Evolutionary conservation across 2,797 vertebrate species (phyloP).

Genomic region (Naso thynnoides): DNA sequence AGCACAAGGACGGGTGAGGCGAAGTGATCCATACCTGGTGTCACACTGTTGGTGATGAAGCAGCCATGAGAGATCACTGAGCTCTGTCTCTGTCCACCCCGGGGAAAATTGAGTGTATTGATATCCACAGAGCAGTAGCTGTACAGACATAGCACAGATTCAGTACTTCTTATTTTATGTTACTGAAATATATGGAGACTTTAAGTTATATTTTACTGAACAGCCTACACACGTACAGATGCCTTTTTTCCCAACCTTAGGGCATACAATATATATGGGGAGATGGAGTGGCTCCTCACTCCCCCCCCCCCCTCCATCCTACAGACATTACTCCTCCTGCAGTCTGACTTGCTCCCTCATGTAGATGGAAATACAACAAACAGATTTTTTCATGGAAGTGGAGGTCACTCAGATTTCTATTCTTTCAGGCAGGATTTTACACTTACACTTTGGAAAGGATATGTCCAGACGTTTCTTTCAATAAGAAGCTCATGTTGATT

Average conservation of each 20-base stretch:
- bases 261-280: conserved; percentile 52
- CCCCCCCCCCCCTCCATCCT: background rate
- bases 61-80: conserved; percentile 51
- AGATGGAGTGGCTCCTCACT: conserved; percentile 41
- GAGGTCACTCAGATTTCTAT: conserved; percentile 9
- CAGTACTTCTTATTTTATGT: conserved; percentile 38
- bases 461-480: background rate
- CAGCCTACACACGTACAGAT: conserved; percentile 28
- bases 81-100: conserved; percentile 36
- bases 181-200: conserved; percentile 32
- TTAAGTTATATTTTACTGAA: conserved; percentile 51
- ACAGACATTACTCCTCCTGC: conserved; percentile 28
- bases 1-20: conserved; percentile 22
- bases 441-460: background rate
- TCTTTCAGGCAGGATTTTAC: background rate
- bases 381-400: conserved; percentile 9
- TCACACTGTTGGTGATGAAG: conserved; percentile 46
- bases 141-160: conserved; percentile 11
- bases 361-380: conserved; percentile 28
- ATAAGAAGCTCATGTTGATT: conserved; percentile 1
- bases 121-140: conserved; percentile 50
- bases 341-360: background rate
- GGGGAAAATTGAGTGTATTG: conserved; percentile 48
- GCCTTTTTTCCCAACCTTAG: conserved; percentile 27
- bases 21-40: conserved; percentile 60